These are phyloP conservation scores for Cylindroiulus punctatus DNA, from an alignment of 2,888 invertebrate genomes.

Conservation along the genomic window DNA sequence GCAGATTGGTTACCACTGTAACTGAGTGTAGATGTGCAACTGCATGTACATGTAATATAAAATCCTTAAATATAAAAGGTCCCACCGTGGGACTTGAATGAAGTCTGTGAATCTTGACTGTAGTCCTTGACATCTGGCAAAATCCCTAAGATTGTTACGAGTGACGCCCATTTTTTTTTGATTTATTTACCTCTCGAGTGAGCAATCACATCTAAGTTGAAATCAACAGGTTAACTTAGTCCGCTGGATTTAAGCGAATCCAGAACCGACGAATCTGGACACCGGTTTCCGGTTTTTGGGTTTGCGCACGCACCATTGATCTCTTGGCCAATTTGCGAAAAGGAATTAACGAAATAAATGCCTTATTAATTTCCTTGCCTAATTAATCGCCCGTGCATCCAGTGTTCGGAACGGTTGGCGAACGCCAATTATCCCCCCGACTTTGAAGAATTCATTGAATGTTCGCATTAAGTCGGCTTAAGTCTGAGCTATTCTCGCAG, in stretches of 20 bases:
- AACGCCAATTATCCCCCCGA: slow-evolving; percentile 32
- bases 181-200: no score
- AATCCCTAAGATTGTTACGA: no score
- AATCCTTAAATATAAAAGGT: no score
- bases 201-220: no score
- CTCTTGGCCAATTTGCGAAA: not conserved
- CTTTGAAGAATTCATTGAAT: slow-evolving; percentile 43
- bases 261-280: not conserved
- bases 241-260: not conserved
- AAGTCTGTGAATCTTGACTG: no score
- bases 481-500: not conserved
- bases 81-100: no score
- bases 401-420: slow-evolving; percentile 24
- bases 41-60: no score
- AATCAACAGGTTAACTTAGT: not conserved
- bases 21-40: no score
- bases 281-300: not conserved
- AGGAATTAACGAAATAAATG: not conserved
- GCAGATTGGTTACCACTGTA: no score
- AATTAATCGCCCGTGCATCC: slow-evolving; percentile 21
- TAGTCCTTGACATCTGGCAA: no score
- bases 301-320: not conserved
- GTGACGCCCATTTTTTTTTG: no score
- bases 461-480: slow-evolving; percentile 43
- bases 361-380: slow-evolving; percentile 22